Percentiles rank a stretch among this genome's conserved stretches.
These are phyloP conservation scores for Sycophila texana DNA, from an alignment of 2,888 invertebrate species.

Conservation along the genomic window DNA sequence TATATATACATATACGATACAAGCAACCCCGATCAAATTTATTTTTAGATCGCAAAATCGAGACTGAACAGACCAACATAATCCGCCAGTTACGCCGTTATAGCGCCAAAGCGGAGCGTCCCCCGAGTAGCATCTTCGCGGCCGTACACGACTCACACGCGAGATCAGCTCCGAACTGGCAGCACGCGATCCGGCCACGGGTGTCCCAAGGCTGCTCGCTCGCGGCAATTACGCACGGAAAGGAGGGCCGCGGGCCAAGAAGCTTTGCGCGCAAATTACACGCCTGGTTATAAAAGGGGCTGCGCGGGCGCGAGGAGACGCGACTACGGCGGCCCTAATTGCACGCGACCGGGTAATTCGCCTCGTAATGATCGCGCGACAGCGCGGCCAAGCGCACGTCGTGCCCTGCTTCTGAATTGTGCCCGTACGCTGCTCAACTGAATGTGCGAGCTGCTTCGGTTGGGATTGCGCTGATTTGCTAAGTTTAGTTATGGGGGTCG, in stretches of 20 bases:
- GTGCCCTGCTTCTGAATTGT: not conserved
- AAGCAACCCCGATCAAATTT: not conserved
- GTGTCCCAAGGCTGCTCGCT: not conserved
- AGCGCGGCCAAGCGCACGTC: not conserved
- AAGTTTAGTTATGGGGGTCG: no score
- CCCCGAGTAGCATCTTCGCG: not conserved
- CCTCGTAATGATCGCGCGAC: slow-evolving; percentile 26
- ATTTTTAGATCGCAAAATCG: no score
- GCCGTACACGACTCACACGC: not conserved
- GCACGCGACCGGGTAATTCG: slow-evolving; percentile 47
- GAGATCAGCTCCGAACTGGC: not conserved
- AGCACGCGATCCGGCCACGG: not conserved
- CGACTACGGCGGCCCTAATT: slow-evolving; percentile 16
- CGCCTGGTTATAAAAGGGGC: not conserved
- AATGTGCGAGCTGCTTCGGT: not conserved
- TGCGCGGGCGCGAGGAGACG: slow-evolving; percentile 24
- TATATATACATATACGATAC: not conserved
- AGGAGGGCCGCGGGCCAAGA: not conserved
- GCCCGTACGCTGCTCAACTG: not conserved
- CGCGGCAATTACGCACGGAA: no score
- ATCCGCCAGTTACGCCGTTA: not conserved
- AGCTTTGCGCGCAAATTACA: not conserved
- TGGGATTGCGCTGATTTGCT: not conserved
- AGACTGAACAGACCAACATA: no score
- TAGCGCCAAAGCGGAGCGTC: not conserved